These are phyloP conservation scores for Drosophila punjabiensis DNA, from an alignment of 1,140 invertebrate species.

Conservation along the genomic window DNA sequence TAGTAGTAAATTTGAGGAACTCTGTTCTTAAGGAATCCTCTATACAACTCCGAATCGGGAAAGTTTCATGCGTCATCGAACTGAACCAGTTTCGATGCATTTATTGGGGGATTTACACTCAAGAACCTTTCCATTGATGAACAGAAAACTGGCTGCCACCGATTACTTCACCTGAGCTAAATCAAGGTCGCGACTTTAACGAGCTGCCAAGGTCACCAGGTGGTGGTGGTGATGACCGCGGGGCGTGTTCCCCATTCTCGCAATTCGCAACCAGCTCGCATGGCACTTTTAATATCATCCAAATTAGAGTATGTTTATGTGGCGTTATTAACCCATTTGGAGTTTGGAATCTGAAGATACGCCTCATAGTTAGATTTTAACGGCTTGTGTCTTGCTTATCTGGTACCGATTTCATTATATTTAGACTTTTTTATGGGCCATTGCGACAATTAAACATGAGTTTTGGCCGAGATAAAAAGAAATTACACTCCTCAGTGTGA, in stretches of 20 bases:
- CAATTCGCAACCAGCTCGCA: conserved; percentile 19
- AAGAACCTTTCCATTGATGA: conserved; percentile 40
- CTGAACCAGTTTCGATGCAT: conserved; percentile 16
- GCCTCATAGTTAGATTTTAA: conserved; percentile 8
- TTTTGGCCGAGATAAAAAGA: conserved; percentile 44
- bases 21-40: not conserved
- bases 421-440: conserved; percentile 30
- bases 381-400: conserved; percentile 18
- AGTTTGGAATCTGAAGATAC: not conserved
- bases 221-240: not conserved
- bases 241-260: conserved; percentile 25
- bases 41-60: not conserved
- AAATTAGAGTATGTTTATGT: conserved; percentile 5
- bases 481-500: conserved; percentile 23
- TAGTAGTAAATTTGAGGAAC: no score
- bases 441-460: conserved; percentile 37
- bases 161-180: conserved; percentile 14
- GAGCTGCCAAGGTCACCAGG: conserved; percentile 25
- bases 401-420: conserved; percentile 29
- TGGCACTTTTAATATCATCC: conserved; percentile 5
- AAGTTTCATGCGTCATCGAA: not conserved
- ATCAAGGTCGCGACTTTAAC: conserved; percentile 21
- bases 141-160: conserved; percentile 14
- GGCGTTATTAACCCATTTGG: conserved; percentile 6
- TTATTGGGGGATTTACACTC: not conserved